A percentile compares a stretch with the other conserved stretches of the same genome.
These are phyloP conservation scores for Abrostola tripartita DNA, from an alignment of 2,888 invertebrate species.

Conservation along the genomic window DNA sequence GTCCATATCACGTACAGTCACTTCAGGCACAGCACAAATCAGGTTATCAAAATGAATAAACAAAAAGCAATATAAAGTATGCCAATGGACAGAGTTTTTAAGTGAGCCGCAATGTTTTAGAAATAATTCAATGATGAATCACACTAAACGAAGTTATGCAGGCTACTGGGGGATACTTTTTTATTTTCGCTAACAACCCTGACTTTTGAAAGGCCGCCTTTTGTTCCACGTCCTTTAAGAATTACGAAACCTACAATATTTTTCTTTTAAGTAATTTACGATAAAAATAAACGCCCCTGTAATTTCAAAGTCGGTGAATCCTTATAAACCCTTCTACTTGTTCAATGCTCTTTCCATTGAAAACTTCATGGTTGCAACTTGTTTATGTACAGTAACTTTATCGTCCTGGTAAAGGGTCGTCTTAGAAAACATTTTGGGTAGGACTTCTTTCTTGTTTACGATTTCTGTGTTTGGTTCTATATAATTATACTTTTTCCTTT, in stretches of 20 bases:
- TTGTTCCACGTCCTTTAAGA: not conserved
- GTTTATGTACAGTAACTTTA: not conserved
- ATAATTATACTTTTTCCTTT: too few species aligned
- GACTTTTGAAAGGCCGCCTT: not conserved
- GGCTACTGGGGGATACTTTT: not conserved
- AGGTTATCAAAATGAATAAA: too few species aligned
- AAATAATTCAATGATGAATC: too few species aligned
- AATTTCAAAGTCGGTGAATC: slow-evolving; percentile 4
- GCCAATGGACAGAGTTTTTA: too few species aligned
- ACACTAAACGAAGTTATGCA: not conserved
- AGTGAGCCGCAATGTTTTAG: too few species aligned
- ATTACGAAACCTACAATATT: slow-evolving; percentile 2
- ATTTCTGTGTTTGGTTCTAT: not conserved
- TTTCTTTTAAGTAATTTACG: not conserved
- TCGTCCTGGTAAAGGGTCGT: not conserved
- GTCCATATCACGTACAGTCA: too few species aligned
- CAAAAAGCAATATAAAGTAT: too few species aligned
- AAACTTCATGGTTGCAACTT: not conserved
- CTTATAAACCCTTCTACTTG: not conserved
- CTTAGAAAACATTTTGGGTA: not conserved
- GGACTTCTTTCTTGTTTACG: not conserved
- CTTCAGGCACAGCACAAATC: too few species aligned
- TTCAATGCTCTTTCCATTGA: not conserved
- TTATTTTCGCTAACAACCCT: not conserved
- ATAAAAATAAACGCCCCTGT: slow-evolving; percentile 5